phyloP scores from a whole-genome alignment of 2,888 invertebrate genomes.

The Sceliomorpha sp. region DNA sequence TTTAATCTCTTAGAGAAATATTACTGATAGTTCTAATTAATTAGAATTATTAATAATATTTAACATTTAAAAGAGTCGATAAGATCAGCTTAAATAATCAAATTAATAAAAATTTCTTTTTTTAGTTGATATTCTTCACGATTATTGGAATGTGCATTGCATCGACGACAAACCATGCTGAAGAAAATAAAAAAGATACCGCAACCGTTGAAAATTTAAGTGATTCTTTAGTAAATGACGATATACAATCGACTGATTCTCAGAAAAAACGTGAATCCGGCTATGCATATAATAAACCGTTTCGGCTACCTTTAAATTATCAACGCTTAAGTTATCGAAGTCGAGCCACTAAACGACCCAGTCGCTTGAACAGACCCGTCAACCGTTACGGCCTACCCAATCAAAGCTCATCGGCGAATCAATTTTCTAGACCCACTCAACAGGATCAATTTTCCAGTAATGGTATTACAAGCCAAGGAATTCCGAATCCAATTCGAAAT shows the following conservation, averaged over 20 bases:
- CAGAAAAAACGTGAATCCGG: constrained; percentile 71
- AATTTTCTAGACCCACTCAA: constrained; percentile 47
- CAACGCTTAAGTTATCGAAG: constrained; percentile 60
- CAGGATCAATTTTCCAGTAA: constrained; percentile 43
- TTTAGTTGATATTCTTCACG: too few species aligned
- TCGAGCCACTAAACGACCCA: constrained; percentile 60
- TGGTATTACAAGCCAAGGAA: constrained; percentile 58
- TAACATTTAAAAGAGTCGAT: too few species aligned
- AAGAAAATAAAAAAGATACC: constrained; percentile 16
- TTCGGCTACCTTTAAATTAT: constrained; percentile 50
- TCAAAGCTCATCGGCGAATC: constrained; percentile 21
- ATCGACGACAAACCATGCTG: constrained; percentile 38
- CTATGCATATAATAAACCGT: constrained; percentile 65
- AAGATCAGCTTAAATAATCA: too few species aligned
- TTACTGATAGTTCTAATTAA: too few species aligned
- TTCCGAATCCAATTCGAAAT: constrained; percentile 66
- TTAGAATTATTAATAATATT: too few species aligned
- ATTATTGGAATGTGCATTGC: constrained; percentile 52
- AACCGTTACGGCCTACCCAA: constrained; percentile 71
- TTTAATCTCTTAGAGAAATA: too few species aligned
- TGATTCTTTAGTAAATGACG: constrained; percentile 33
- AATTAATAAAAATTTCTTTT: too few species aligned
- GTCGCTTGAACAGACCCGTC: constrained; percentile 67
- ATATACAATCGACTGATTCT: constrained; percentile 54
- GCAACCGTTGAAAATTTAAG: constrained; percentile 19